These are phyloP conservation scores for Ifrita kowaldi DNA, from an alignment of 2,113 vertebrate species.

Conservation along the genomic window DNA sequence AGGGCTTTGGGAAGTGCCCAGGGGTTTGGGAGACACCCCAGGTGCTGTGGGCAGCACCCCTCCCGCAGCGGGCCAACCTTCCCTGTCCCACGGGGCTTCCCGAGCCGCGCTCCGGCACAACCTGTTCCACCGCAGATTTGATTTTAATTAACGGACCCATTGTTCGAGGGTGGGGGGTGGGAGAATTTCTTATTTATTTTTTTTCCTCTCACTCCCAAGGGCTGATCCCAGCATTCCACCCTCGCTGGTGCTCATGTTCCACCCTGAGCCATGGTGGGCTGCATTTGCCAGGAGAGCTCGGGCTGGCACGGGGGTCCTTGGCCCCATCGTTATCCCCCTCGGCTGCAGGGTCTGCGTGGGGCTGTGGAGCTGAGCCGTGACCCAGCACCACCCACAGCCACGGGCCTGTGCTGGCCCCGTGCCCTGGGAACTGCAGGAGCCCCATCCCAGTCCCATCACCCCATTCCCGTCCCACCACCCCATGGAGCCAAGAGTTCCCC, in stretches of 20 bases:
- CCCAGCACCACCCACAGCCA: neutral
- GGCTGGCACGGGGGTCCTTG: neutral
- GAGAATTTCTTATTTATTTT: neutral
- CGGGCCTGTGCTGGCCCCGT: accelerated
- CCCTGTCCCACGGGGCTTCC: neutral
- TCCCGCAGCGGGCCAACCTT: neutral
- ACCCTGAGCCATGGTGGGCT: accelerated
- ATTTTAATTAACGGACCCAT: constrained; percentile 46
- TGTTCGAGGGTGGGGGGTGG: neutral
- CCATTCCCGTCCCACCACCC: neutral
- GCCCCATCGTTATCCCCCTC: neutral
- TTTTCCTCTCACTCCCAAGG: neutral
- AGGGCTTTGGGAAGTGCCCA: neutral
- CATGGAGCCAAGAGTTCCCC: accelerated
- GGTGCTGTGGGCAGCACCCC: neutral
- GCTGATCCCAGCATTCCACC: neutral
- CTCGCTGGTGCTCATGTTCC: accelerated
- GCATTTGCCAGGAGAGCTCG: accelerated
- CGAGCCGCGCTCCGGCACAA: neutral
- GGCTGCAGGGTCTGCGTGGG: accelerated
- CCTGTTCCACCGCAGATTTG: constrained; percentile 45
- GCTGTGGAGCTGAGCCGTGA: accelerated
- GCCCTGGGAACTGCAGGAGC: neutral
- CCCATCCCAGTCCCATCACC: neutral
- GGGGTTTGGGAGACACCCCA: neutral